Evolutionary conservation across 2,797 vertebrate species (phyloP), one percentile per base, ranked within the genome.

Genomic region (Sternotherus odoratus): DNA sequence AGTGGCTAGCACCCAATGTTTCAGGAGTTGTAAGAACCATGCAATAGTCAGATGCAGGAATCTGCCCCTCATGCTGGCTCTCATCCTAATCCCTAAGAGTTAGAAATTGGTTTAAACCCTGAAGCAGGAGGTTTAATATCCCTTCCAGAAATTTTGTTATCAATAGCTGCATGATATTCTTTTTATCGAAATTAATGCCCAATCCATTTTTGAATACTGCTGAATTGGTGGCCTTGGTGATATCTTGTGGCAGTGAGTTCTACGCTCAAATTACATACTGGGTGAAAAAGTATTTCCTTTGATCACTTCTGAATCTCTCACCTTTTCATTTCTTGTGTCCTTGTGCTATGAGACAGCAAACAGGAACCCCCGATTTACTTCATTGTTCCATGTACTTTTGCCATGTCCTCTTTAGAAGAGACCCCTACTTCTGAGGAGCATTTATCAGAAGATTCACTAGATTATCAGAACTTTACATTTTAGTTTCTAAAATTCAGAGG

Each of bases 381-480:
- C n/a, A 66, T 66, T 36, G 33, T 19, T 66, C 21, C 17, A 21
- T 66, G 63, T 21, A 17, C n/a, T 36, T 66, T 36, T 21, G 21
- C n/a, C 11, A 49, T 48, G 28, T 49, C 82, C 36, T 4, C 12
- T 51, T 88, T 80, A 49, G 26, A 86, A 92, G 9, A 50, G 91
- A 53, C 69, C 81, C 9, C 5, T 82, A 9, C 91, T 50, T 86
- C 72, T 10, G 28, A 56, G 0, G 0, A 60, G 17, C n/a, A 1
- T n/a, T 63, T 21, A 36, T 92, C 69, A 48, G 81, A 33, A 50
- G 56, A 8, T 49, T 83, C 49, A 80, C 11, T 88, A 91, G 60
- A 50, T 43, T 1, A 0, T 77, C 16, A 17, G 48, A 85, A 17
- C 23, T 53, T 33, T 0, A 0, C 3, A 0, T 0, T 11, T 24